These are phyloP conservation scores for Pelochelys cantorii DNA, from an alignment of 2,797 vertebrate genomes.

Conservation along the genomic window DNA sequence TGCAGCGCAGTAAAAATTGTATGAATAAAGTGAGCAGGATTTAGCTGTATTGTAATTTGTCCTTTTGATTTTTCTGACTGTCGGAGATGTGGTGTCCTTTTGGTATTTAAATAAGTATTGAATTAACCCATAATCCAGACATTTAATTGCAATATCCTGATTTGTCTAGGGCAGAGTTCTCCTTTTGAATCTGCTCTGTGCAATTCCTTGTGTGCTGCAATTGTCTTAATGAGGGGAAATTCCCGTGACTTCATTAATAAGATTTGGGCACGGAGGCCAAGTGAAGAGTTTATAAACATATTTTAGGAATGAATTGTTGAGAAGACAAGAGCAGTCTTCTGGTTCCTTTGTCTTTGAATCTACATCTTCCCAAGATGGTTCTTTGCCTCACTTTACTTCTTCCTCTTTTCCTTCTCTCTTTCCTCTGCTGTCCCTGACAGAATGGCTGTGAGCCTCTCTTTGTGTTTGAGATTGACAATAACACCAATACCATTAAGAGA, in stretches of 20 bases:
- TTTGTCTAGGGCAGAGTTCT: slow-evolving; percentile 25
- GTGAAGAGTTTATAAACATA: not conserved
- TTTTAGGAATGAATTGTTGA: not conserved
- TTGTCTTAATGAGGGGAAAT: not conserved
- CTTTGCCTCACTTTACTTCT: slow-evolving; percentile 49
- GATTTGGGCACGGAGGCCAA: not conserved
- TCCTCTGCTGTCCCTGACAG: slow-evolving; percentile 74
- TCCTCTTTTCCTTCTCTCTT: slow-evolving; percentile 65
- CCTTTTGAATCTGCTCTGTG: slow-evolving; percentile 18
- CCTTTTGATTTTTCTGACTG: not conserved
- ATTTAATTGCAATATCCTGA: not conserved
- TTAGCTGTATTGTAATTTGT: not conserved
- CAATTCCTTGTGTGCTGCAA: not conserved
- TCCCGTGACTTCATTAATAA: not conserved
- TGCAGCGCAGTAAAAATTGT: not conserved
- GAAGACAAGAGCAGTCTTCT: not conserved
- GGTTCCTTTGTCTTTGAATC: not conserved
- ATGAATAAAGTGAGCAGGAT: slow-evolving; percentile 37
- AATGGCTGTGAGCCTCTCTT: slow-evolving; percentile 84
- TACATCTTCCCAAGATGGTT: slow-evolving; percentile 2
- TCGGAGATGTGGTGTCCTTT: not conserved
- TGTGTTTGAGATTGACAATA: slow-evolving; percentile 86
- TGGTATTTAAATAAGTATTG: not conserved
- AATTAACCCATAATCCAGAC: not conserved
- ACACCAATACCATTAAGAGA: slow-evolving; percentile 87